Conservation (phyloP, 1,140 invertebrate species). For the Anagrus nilaparvatae region DNA sequence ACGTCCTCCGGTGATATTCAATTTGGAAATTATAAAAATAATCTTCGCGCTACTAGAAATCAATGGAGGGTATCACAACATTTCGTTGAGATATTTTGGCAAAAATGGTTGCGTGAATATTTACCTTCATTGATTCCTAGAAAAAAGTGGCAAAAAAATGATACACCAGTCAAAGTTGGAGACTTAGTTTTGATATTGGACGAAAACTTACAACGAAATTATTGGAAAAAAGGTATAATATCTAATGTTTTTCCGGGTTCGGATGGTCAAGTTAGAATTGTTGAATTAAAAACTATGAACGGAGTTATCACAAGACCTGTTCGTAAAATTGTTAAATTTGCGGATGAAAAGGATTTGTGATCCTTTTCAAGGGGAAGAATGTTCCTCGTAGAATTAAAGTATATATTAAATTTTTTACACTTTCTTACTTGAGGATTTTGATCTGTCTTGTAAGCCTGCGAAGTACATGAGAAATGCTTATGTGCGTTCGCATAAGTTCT, state of each 20-base stretch:
- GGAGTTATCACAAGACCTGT: too few species aligned
- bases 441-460: too few species aligned
- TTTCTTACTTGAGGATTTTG: too few species aligned
- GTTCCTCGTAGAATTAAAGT: too few species aligned
- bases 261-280: background rate
- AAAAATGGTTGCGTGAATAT: constrained; percentile 9
- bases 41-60: background rate
- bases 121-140: constrained; percentile 4
- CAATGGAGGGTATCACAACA: constrained; percentile 2
- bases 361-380: too few species aligned
- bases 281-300: background rate
- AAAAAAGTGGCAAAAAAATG: constrained; percentile 10
- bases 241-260: background rate
- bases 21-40: background rate
- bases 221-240: background rate
- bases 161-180: background rate
- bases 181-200: background rate
- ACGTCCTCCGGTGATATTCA: background rate
- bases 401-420: too few species aligned
- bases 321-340: too few species aligned
- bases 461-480: too few species aligned
- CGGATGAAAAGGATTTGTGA: too few species aligned
- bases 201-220: background rate
- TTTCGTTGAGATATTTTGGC: constrained; percentile 1
- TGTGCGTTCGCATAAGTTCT: too few species aligned